phyloP scores from a whole-genome alignment of 2,888 invertebrate genomes.

The Ametastegia equiseti region DNA sequence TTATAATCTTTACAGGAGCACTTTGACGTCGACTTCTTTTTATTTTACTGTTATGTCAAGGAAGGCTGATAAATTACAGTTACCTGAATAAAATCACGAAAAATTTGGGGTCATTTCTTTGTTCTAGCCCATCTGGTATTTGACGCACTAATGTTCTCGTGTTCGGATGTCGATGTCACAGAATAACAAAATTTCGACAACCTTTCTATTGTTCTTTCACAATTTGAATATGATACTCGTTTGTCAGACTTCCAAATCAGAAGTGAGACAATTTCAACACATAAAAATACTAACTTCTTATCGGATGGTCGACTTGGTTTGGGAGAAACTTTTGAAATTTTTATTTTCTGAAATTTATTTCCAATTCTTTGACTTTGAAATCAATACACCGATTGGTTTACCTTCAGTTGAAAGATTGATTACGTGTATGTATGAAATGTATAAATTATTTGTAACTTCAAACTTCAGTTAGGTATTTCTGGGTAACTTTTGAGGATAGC shows the following conservation, averaged over 20 bases:
- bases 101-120: not conserved
- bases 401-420: not conserved
- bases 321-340: not conserved
- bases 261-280: not conserved
- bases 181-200: not conserved
- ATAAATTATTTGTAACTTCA: not conserved
- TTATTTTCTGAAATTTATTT: not conserved
- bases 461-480: not conserved
- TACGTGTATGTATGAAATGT: not conserved
- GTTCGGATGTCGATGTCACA: not conserved
- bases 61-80: not conserved
- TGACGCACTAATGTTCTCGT: not conserved
- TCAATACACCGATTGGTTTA: not conserved
- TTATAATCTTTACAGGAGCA: constrained; percentile 35
- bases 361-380: not conserved
- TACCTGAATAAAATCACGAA: constrained; percentile 3
- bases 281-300: not conserved
- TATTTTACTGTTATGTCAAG: not conserved
- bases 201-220: not conserved
- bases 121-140: not conserved
- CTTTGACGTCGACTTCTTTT: constrained; percentile 1
- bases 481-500: not conserved
- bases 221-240: not conserved
- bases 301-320: not conserved
- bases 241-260: too few relatives aligned